A percentile compares a stretch with the other conserved stretches of the same genome.
Conservation (phyloP, 2,113 vertebrate species). For the Eublepharis macularius region DNA sequence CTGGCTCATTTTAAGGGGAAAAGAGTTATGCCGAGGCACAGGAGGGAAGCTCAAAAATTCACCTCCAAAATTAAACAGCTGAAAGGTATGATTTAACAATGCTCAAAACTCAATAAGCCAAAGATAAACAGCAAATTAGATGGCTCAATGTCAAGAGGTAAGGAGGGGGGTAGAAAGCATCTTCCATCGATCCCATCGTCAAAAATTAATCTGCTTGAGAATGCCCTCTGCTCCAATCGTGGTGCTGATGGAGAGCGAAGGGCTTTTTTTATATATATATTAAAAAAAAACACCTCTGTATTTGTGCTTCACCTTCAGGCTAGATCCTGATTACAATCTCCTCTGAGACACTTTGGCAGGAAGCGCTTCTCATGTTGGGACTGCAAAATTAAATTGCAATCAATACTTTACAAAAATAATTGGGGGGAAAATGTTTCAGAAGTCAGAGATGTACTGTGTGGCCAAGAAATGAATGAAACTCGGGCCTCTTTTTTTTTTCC, state of each 20-base stretch:
- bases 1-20: slow-evolving; percentile 72
- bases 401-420: slow-evolving; percentile 90
- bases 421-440: slow-evolving; percentile 84
- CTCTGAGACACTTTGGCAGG: slow-evolving; percentile 81
- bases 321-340: slow-evolving; percentile 85
- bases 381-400: slow-evolving; percentile 87
- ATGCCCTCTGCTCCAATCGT: slow-evolving; percentile 83
- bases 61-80: slow-evolving; percentile 90
- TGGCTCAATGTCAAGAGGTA: slow-evolving; percentile 84
- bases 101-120: slow-evolving; percentile 89
- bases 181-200: slow-evolving; percentile 88
- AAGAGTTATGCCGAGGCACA: slow-evolving; percentile 83
- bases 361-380: slow-evolving; percentile 82
- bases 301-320: slow-evolving; percentile 81
- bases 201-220: slow-evolving; percentile 90
- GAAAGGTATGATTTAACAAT: slow-evolving; percentile 96
- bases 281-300: slow-evolving; percentile 68
- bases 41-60: slow-evolving; percentile 80
- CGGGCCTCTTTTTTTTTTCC: not conserved
- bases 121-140: slow-evolving; percentile 95
- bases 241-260: slow-evolving; percentile 81
- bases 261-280: not conserved
- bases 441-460: slow-evolving; percentile 74
- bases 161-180: slow-evolving; percentile 59
- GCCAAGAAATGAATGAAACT: slow-evolving; percentile 77